phyloP scores from a whole-genome alignment of 2,113 vertebrate species.

The Hirundichthys speculiger region DNA sequence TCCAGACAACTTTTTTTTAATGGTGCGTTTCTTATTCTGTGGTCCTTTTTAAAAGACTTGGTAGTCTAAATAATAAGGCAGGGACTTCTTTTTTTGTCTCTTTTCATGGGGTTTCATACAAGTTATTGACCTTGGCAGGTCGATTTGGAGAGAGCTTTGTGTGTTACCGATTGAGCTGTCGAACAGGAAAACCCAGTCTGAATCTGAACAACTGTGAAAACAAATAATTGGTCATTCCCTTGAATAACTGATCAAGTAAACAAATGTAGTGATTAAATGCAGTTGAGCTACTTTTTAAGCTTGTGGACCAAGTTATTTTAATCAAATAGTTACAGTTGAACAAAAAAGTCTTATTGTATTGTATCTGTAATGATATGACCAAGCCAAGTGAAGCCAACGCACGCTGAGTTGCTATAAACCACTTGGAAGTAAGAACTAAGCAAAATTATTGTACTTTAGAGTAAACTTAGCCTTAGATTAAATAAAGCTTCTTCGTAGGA shows the following conservation, averaged over 20 bases:
- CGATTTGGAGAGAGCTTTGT: constrained; percentile 4
- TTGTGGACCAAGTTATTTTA: neutral
- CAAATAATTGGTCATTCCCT: neutral
- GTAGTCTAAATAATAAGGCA: constrained; percentile 39
- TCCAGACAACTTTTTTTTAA: constrained; percentile 32
- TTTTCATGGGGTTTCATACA: constrained; percentile 15
- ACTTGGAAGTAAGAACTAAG: neutral
- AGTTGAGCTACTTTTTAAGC: fast-evolving
- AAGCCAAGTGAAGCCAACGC: neutral
- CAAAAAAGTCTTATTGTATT: too few species aligned
- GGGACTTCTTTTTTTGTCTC: constrained; percentile 34
- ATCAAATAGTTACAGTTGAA: neutral
- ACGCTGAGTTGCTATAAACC: neutral
- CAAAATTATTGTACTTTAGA: neutral
- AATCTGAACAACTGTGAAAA: constrained; percentile 2
- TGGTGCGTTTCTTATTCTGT: constrained; percentile 30
- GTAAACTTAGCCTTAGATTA: neutral
- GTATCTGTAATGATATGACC: neutral
- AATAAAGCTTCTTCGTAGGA: neutral
- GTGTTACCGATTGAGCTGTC: neutral
- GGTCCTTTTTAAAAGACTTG: constrained; percentile 25
- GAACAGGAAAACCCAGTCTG: neutral
- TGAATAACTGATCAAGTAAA: neutral
- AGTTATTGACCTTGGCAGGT: constrained; percentile 9
- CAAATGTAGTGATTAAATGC: neutral